Percentiles rank a stretch among this genome's conserved stretches.
phyloP scores from a whole-genome alignment of 2,888 invertebrate species.

The Hofmannophila pseudospretella region DNA sequence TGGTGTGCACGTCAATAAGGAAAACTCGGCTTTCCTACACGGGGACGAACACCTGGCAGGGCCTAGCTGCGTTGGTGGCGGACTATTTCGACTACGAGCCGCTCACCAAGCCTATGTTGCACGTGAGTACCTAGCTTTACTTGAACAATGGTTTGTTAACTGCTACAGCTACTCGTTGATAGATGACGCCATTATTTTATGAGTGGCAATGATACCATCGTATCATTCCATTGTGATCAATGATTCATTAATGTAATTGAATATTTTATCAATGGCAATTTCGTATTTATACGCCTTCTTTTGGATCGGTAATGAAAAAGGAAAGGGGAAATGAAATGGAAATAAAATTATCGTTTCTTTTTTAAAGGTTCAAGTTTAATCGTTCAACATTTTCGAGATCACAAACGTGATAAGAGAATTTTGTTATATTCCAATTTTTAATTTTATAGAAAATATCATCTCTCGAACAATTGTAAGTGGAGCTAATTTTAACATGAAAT shows the following conservation, averaged over 20 bases:
- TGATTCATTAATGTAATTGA: too few species aligned
- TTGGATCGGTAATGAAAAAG: too few species aligned
- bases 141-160: background rate
- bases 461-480: slow-evolving; percentile 54
- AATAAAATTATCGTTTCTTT: too few species aligned
- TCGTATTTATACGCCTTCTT: too few species aligned
- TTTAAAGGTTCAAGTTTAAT: slow-evolving; percentile 66
- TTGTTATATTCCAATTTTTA: slow-evolving; percentile 59
- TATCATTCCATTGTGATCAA: too few species aligned
- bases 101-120: slow-evolving; percentile 79
- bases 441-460: slow-evolving; percentile 76
- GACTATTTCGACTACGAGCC: slow-evolving; percentile 88
- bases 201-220: too few species aligned
- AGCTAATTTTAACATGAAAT: slow-evolving; percentile 48
- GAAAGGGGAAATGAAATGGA: too few species aligned
- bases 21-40: slow-evolving; percentile 86
- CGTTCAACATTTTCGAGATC: slow-evolving; percentile 71
- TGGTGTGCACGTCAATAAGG: slow-evolving; percentile 90
- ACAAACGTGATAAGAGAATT: slow-evolving; percentile 66
- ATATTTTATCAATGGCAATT: too few species aligned
- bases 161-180: slow-evolving; percentile 15
- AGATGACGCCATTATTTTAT: slow-evolving; percentile 37
- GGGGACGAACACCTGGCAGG: slow-evolving; percentile 84
- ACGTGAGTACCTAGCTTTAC: slow-evolving; percentile 77
- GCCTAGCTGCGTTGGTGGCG: slow-evolving; percentile 84